phyloP scores from a whole-genome alignment of 92 coral and sea anemone genomes.

The Palythoa grandiflora region DNA sequence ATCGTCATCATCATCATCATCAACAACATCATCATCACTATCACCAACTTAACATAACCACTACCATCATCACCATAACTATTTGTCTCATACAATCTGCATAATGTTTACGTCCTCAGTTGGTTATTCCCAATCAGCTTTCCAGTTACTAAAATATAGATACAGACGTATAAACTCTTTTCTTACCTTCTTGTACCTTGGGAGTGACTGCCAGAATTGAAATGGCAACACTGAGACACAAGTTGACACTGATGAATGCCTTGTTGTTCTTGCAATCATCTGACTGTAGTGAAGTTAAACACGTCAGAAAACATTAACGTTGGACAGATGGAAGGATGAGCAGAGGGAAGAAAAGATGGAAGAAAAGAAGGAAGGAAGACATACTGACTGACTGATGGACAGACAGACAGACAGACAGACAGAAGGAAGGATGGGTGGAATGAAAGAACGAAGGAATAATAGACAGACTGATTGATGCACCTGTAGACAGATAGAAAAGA shows the following conservation, averaged over 20 bases:
- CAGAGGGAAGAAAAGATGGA: neutral
- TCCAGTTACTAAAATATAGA: neutral
- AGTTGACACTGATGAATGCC: constrained; percentile 91
- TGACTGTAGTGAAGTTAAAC: constrained; percentile 55
- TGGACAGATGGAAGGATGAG: neutral
- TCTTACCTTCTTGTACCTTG: constrained; percentile 95
- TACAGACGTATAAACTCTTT: neutral
- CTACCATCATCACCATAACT: neutral
- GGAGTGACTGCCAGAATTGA: constrained; percentile 92
- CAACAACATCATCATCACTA: neutral
- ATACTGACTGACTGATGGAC: neutral
- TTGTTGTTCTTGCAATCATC: constrained; percentile 95
- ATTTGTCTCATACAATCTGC: no score
- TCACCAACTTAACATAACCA: neutral
- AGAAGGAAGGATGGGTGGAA: no score
- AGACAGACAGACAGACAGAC: neutral
- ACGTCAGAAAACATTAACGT: neutral
- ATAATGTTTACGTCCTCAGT: no score
- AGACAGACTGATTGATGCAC: no score
- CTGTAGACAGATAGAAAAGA: no score
- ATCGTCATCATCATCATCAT: neutral
- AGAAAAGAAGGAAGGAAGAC: neutral
- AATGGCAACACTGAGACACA: constrained; percentile 80
- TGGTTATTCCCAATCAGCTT: no score
- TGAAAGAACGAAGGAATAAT: no score